Evolutionary conservation across 2,888 invertebrate species (phyloP).

Genomic region (Brachyopa scutellaris): DNA sequence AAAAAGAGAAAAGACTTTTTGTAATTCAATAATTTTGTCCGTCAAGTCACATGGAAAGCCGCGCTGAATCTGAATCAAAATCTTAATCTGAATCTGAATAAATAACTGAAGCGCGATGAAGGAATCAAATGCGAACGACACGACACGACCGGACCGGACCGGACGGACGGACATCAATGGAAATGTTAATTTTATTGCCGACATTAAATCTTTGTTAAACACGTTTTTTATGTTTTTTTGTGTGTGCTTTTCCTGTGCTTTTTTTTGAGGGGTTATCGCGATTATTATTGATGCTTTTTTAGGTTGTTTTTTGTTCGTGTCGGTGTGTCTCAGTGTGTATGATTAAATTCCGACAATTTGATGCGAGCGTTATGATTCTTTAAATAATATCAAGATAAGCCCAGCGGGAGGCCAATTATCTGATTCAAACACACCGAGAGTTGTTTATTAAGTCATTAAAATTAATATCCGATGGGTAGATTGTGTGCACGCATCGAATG

Average conservation of each 20-base stretch:
- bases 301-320: constrained; percentile 12
- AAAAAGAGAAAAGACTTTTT: neutral
- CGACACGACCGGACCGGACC: neutral
- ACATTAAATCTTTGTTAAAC: constrained; percentile 61
- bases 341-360: constrained; percentile 40
- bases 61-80: constrained; percentile 14
- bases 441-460: constrained; percentile 55
- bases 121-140: constrained; percentile 4
- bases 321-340: constrained; percentile 9
- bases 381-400: constrained; percentile 51
- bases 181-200: constrained; percentile 64
- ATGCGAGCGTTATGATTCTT: constrained; percentile 46
- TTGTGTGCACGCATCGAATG: neutral
- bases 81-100: constrained; percentile 16
- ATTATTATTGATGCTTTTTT: constrained; percentile 44
- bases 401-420: constrained; percentile 63
- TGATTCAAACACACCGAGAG: constrained; percentile 44
- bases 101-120: constrained; percentile 6
- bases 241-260: neutral
- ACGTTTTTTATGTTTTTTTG: constrained; percentile 15
- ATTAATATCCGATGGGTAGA: constrained; percentile 33
- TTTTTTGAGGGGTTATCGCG: constrained; percentile 27
- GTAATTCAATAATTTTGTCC: constrained; percentile 5
- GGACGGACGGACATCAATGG: constrained; percentile 42
- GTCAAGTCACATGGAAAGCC: constrained; percentile 1